These are phyloP conservation scores for Rhinogobio ventralis DNA, from an alignment of 2,797 vertebrate species.

Conservation along the genomic window DNA sequence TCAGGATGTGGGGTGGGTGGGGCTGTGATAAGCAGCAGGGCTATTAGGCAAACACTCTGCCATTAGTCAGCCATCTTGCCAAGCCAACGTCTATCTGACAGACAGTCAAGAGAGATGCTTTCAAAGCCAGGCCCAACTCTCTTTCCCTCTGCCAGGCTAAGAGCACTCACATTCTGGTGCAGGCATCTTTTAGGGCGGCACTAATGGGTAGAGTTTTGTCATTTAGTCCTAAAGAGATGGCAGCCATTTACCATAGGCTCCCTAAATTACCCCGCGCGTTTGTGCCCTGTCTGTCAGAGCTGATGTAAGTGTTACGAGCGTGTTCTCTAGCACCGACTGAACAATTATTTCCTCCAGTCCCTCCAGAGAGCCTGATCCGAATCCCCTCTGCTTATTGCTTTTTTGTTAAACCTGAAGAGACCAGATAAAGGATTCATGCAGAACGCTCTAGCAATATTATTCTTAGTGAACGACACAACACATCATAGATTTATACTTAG, in stretches of 20 bases:
- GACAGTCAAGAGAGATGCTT: slow-evolving; percentile 56
- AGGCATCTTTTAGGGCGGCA: slow-evolving; percentile 53
- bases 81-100: slow-evolving; percentile 58
- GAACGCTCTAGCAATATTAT: slow-evolving; percentile 21
- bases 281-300: slow-evolving; percentile 61
- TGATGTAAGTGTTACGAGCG: slow-evolving; percentile 58
- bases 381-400: slow-evolving; percentile 43
- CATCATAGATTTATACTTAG: slow-evolving; percentile 32
- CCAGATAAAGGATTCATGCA: slow-evolving; percentile 35
- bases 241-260: slow-evolving; percentile 59
- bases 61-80: slow-evolving; percentile 58
- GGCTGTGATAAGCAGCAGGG: slow-evolving; percentile 55
- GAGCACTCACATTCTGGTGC: slow-evolving; percentile 54
- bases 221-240: slow-evolving; percentile 63
- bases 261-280: slow-evolving; percentile 59
- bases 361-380: slow-evolving; percentile 43
- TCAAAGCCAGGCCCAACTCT: slow-evolving; percentile 54
- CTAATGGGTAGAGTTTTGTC: slow-evolving; percentile 65
- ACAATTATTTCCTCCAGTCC: slow-evolving; percentile 60
- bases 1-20: slow-evolving; percentile 36
- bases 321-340: slow-evolving; percentile 54
- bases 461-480: slow-evolving; percentile 27
- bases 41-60: slow-evolving; percentile 56
- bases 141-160: slow-evolving; percentile 52
- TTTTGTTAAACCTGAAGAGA: slow-evolving; percentile 29